A percentile compares a stretch with the other conserved stretches of the same genome.
These are phyloP conservation scores for Leuctra nigra DNA, from an alignment of 2,888 invertebrate genomes.

Conservation along the genomic window DNA sequence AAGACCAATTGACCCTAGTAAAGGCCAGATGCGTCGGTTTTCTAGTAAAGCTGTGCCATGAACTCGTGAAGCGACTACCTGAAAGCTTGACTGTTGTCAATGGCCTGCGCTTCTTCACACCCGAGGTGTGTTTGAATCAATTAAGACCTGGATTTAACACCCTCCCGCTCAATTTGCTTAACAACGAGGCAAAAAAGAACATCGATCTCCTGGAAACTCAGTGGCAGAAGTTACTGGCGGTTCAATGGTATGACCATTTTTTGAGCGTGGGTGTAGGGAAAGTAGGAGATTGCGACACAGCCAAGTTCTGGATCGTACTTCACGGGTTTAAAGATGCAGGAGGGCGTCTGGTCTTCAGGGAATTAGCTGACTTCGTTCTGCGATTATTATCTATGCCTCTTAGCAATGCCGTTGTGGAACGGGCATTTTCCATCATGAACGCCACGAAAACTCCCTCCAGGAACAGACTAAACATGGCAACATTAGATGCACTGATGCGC, in stretches of 20 bases:
- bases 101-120: background rate
- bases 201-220: background rate
- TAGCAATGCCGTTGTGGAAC: conserved; percentile 31
- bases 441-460: conserved; percentile 27
- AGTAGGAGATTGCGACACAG: conserved; percentile 9
- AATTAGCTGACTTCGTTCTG: conserved; percentile 28
- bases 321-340: conserved; percentile 26
- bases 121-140: background rate
- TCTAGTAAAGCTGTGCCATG: background rate
- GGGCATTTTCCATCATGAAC: conserved; percentile 30
- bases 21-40: background rate
- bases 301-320: conserved; percentile 26
- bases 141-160: background rate
- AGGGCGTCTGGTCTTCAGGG: conserved; percentile 21
- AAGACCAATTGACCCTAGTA: background rate
- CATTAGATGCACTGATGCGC: conserved; percentile 29
- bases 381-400: conserved; percentile 28
- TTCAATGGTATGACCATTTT: conserved; percentile 4
- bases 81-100: background rate
- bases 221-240: conserved; percentile 1
- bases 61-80: background rate
- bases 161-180: background rate
- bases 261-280: too few relatives aligned
- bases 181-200: background rate
- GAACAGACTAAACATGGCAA: conserved; percentile 28